Conservation (phyloP, 2,113 vertebrate genomes). For the Apodemus speciosus region DNA sequence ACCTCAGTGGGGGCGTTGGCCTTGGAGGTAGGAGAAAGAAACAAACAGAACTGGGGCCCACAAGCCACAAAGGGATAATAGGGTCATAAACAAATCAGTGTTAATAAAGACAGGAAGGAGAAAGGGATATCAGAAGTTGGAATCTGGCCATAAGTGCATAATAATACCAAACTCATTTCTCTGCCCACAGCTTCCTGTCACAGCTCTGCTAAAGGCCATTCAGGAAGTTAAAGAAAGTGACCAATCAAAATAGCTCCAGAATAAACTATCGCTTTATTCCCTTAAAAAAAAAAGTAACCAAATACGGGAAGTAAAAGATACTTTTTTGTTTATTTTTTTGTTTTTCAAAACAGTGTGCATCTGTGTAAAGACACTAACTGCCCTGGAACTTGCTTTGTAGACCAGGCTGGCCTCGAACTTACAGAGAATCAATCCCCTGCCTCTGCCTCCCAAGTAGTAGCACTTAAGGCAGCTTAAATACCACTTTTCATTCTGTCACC, state of each 20-base stretch:
- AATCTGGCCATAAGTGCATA: not conserved
- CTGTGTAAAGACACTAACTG: not conserved
- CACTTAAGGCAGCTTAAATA: not conserved
- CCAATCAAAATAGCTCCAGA: not conserved
- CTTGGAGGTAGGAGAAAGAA: not conserved
- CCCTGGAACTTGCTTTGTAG: not conserved
- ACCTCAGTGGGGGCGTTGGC: not conserved
- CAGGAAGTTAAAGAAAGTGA: constrained; percentile 11
- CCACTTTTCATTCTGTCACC: not conserved
- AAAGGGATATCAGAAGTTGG: not conserved
- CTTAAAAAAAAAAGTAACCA: not conserved
- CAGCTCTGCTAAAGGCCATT: not conserved
- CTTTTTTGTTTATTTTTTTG: not conserved
- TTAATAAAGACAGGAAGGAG: not conserved
- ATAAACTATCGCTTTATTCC: not conserved
- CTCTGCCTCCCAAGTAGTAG: not conserved
- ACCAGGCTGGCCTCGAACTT: not conserved
- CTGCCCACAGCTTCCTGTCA: constrained; percentile 55
- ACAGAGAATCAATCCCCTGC: not conserved
- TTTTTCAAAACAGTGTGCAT: not conserved
- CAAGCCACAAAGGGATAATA: not conserved
- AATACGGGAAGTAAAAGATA: not conserved
- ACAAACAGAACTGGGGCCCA: not conserved
- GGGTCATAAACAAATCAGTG: not conserved
- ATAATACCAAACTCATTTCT: constrained; percentile 21